phyloP scores from a whole-genome alignment of 2,797 vertebrate genomes.

The Urosaurus nigricauda region DNA sequence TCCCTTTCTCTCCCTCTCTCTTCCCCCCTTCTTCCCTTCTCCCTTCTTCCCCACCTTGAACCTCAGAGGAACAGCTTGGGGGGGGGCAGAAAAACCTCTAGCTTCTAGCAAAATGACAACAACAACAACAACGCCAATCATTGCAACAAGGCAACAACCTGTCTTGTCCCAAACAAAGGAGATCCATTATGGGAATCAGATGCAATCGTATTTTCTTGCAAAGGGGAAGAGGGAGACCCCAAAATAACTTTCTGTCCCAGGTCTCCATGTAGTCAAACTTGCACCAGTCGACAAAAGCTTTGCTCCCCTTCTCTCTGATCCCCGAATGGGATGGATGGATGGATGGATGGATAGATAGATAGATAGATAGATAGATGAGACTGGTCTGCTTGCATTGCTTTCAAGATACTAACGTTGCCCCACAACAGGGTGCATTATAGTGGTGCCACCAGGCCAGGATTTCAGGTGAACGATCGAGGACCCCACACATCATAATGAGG shows the following conservation, averaged over 20 bases:
- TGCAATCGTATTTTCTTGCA: neutral
- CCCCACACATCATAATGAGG: neutral
- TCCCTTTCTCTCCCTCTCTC: neutral
- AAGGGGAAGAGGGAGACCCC: neutral
- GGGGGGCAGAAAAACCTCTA: no score
- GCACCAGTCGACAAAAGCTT: neutral
- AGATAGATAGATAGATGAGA: no score
- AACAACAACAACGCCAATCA: no score
- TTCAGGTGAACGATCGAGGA: neutral
- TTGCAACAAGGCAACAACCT: fast-evolving
- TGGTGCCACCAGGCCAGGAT: neutral
- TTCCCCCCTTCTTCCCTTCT: neutral
- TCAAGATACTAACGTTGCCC: no score
- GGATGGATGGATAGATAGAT: neutral
- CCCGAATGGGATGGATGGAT: neutral
- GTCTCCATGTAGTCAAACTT: neutral
- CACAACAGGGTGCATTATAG: neutral
- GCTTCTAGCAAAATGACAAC: fast-evolving
- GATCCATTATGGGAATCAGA: neutral
- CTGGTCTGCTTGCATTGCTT: no score
- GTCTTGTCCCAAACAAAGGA: fast-evolving
- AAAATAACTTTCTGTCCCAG: neutral
- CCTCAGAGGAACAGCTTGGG: fast-evolving
- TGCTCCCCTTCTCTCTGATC: neutral
- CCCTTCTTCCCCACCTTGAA: neutral